phyloP scores from a whole-genome alignment of 2,888 invertebrate genomes.

The Lycaena phlaeas region DNA sequence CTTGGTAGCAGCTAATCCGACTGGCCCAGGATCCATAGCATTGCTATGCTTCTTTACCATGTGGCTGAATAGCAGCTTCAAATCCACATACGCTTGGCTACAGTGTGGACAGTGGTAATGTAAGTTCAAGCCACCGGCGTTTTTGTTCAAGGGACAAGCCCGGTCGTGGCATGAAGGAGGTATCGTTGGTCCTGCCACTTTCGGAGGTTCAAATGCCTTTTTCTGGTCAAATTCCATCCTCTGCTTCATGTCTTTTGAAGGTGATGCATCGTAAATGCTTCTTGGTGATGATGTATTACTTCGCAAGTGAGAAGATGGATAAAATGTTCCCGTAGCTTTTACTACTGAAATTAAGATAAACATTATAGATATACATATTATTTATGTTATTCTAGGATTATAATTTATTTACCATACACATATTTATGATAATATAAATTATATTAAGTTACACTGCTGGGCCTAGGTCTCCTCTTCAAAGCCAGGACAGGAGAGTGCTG shows the following conservation, averaged over 20 bases:
- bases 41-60: constrained; percentile 67
- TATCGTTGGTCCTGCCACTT: constrained; percentile 52
- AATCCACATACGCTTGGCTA: constrained; percentile 59
- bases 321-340: constrained; percentile 94
- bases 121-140: constrained; percentile 58
- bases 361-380: too few relatives aligned
- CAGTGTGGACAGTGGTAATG: constrained; percentile 66
- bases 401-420: too few relatives aligned
- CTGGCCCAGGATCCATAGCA: constrained; percentile 47
- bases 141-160: constrained; percentile 58
- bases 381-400: too few relatives aligned
- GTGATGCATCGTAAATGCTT: constrained; percentile 67
- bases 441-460: too few relatives aligned
- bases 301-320: constrained; percentile 81
- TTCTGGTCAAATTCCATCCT: constrained; percentile 50
- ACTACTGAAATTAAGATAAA: constrained; percentile 80
- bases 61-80: constrained; percentile 59
- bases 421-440: too few relatives aligned
- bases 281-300: constrained; percentile 70
- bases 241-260: constrained; percentile 65
- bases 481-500: too few relatives aligned
- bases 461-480: too few relatives aligned
- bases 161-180: constrained; percentile 76
- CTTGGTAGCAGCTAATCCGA: constrained; percentile 66
- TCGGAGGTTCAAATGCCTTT: constrained; percentile 44